A percentile compares a stretch with the other conserved stretches of the same genome.
Conservation (phyloP, 2,888 invertebrate species). For the Dasypolia templi region DNA sequence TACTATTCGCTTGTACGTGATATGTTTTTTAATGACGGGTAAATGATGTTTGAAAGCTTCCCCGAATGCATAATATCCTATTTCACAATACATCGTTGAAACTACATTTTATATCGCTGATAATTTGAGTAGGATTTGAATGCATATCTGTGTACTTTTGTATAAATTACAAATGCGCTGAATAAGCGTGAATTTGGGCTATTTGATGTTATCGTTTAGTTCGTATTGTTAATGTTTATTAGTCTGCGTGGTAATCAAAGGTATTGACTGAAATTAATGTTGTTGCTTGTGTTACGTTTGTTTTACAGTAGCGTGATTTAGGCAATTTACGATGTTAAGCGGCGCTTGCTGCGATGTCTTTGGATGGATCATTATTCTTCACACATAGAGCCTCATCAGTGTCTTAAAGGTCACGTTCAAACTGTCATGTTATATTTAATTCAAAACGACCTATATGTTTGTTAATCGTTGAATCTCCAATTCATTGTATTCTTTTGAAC, state of each 20-base stretch:
- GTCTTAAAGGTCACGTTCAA: background rate
- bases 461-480: background rate
- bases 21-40: conserved; percentile 24
- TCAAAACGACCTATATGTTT: background rate
- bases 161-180: conserved; percentile 34
- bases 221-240: conserved; percentile 35
- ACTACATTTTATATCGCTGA: conserved; percentile 25
- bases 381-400: background rate
- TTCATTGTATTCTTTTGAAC: background rate
- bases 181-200: conserved; percentile 27
- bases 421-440: background rate
- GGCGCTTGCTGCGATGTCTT: background rate
- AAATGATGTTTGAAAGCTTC: background rate
- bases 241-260: conserved; percentile 15
- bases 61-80: background rate
- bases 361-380: background rate
- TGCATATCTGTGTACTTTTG: conserved; percentile 26
- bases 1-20: background rate
- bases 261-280: conserved; percentile 21
- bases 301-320: background rate
- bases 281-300: background rate
- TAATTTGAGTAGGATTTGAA: conserved; percentile 29
- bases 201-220: conserved; percentile 29
- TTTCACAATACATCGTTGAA: conserved; percentile 15
- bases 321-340: background rate